A percentile compares a stretch with the other conserved stretches of the same genome.
Evolutionary conservation across 2,888 invertebrate genomes (phyloP).

Genomic region (Chloromyia formosa): DNA sequence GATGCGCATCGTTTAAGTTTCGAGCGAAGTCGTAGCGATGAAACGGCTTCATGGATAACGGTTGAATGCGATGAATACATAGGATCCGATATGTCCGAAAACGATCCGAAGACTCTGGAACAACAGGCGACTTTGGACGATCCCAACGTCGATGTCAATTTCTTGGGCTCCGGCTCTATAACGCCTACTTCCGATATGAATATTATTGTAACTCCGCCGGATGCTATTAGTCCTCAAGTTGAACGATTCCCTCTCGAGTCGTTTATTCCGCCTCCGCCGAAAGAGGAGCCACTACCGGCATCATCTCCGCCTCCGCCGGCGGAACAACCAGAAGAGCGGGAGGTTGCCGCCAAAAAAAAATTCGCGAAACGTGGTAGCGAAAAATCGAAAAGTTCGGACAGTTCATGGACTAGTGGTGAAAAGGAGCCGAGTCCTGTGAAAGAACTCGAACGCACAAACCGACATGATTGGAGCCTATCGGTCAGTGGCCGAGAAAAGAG

Average conservation of each 20-base stretch:
- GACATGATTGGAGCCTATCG: constrained; percentile 66
- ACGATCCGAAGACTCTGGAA: constrained; percentile 60
- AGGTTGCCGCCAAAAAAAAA: constrained; percentile 40
- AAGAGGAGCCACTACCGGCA: neutral
- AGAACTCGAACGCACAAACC: constrained; percentile 59
- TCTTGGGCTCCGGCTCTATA: constrained; percentile 64
- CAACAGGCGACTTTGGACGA: constrained; percentile 70
- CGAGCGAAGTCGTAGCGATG: constrained; percentile 71
- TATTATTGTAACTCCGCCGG: constrained; percentile 71
- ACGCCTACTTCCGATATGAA: constrained; percentile 62
- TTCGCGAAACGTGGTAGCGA: constrained; percentile 73
- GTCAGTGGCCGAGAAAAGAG: constrained; percentile 69
- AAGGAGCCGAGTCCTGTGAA: constrained; percentile 72
- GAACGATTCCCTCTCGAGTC: constrained; percentile 64
- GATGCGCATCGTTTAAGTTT: constrained; percentile 60
- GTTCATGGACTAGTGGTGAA: constrained; percentile 83
- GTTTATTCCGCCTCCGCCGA: constrained; percentile 52
- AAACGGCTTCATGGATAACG: constrained; percentile 75
- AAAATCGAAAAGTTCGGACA: constrained; percentile 81
- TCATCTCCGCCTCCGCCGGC: neutral
- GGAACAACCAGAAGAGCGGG: constrained; percentile 44
- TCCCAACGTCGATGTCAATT: constrained; percentile 65
- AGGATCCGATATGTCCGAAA: constrained; percentile 72
- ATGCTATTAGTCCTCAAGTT: constrained; percentile 68
- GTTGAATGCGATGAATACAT: constrained; percentile 74